phyloP scores from a whole-genome alignment of 2,888 invertebrate species.

The Mongoloraphidia duomilia region DNA sequence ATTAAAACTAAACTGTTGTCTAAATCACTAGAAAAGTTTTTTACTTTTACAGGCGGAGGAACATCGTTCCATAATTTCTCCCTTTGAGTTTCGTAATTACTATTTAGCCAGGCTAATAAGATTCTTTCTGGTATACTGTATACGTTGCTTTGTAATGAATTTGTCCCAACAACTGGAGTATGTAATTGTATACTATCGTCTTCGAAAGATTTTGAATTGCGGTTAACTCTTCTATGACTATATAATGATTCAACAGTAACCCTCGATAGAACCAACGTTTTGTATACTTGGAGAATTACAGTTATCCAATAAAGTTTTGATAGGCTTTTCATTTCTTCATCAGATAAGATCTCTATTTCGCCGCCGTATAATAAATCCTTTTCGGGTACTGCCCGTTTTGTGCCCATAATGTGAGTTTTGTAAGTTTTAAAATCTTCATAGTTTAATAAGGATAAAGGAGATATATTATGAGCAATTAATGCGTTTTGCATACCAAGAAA shows the following conservation, averaged over 20 bases:
- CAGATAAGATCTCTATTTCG: slow-evolving; percentile 16
- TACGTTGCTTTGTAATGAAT: neutral
- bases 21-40: slow-evolving; percentile 36
- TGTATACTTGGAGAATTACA: slow-evolving; percentile 44
- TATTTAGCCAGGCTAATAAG: slow-evolving; percentile 30
- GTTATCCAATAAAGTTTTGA: slow-evolving; percentile 37
- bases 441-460: slow-evolving; percentile 26
- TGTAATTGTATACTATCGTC: neutral
- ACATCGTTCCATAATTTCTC: slow-evolving; percentile 24
- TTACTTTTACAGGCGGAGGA: neutral
- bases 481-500: slow-evolving; percentile 26
- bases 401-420: slow-evolving; percentile 6
- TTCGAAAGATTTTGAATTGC: slow-evolving; percentile 11
- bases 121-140: slow-evolving; percentile 19
- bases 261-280: slow-evolving; percentile 37
- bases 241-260: slow-evolving; percentile 35
- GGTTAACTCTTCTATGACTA: slow-evolving; percentile 19
- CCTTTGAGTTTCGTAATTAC: slow-evolving; percentile 26
- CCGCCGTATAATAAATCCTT: slow-evolving; percentile 2
- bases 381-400: too few species aligned
- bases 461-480: slow-evolving; percentile 27
- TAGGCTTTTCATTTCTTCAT: slow-evolving; percentile 22
- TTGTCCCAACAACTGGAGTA: neutral
- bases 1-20: slow-evolving; percentile 40
- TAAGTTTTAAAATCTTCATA: slow-evolving; percentile 27